Base-by-base conservation (phyloP, 2,113 vertebrate species). In the Corythoichthys haematopterus region DNA sequence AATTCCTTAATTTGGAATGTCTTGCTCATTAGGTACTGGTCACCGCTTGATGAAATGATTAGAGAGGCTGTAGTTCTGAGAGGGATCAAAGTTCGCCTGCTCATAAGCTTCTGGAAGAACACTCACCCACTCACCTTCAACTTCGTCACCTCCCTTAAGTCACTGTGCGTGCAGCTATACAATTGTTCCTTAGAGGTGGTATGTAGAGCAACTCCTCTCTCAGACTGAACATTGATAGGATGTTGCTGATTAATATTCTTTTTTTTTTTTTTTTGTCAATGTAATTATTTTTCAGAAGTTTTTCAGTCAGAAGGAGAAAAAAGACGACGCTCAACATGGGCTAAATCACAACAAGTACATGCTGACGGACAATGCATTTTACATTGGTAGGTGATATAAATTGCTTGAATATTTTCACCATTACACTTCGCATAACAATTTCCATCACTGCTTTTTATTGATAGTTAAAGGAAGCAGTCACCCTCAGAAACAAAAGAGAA, bases 291-390 rank as follows among this genome's bases (percentile, higher is more conserved):
- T 65, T 43, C 79, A 90, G 88, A 55, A 48, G 14, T 90, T 88
- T 72, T 90, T 90, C n/a, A 82, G 69, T 57, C 77, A 81, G 55
- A 84, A 77, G 62, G 79, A 84, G 43, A 71, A 74, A 36, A 80
- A 63, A 3, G 74, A 84, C 1, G 84, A 86, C 43, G 14, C 73
- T 68, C 78, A 88, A 48, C 69, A 80, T 16, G 76, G 81, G 9
- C 85, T 88, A 61, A 90, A 88, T 76, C 83, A 90, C 80, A 88
- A 89, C 81, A 90, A 88, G 71, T 90, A 90, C 65, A 79, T 90
- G 74, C 85, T 90, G 80, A 90, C 88, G 0, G 88, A 90, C 70
- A 87, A 79, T 15, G 73, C 85, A 2, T 4, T 82, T 20, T 90
- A 90, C 62, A 74, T 90, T 3, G 88, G 88, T 90, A 84, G 1